These are phyloP conservation scores for Anastatus disparis DNA, from an alignment of 1,140 invertebrate species.

Conservation along the genomic window DNA sequence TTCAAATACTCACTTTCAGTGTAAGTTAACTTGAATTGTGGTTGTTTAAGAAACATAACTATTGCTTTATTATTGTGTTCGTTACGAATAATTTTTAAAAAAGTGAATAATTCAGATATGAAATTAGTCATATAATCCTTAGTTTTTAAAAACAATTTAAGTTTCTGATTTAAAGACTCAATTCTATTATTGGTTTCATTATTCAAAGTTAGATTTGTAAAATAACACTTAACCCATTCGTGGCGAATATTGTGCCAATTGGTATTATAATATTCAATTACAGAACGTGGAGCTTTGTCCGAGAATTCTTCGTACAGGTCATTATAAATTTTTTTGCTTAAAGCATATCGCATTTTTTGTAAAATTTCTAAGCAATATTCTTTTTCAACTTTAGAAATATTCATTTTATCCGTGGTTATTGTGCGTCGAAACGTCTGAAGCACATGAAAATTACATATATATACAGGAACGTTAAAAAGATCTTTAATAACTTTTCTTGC, in stretches of 20 bases:
- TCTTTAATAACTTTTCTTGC: too few species aligned
- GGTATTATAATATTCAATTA: neutral
- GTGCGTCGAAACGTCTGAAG: too few species aligned
- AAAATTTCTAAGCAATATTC: neutral
- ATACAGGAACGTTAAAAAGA: too few species aligned
- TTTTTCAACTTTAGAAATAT: neutral
- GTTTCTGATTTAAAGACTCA: neutral
- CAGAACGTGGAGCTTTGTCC: neutral
- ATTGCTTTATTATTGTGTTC: too few species aligned
- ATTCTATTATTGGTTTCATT: neutral
- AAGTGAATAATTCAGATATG: too few species aligned
- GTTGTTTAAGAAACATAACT: too few species aligned
- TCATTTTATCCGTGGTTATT: neutral
- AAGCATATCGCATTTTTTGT: neutral
- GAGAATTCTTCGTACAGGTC: neutral
- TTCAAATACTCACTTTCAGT: too few species aligned
- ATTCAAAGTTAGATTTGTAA: neutral
- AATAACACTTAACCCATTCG: neutral
- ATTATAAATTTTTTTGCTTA: neutral
- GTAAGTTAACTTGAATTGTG: too few species aligned
- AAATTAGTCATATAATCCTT: too few species aligned
- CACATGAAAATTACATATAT: too few species aligned
- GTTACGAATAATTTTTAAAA: too few species aligned
- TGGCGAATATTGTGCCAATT: neutral
- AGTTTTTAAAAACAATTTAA: neutral